Conservation (phyloP, 2,113 vertebrate species). For the Vombatus ursinus region DNA sequence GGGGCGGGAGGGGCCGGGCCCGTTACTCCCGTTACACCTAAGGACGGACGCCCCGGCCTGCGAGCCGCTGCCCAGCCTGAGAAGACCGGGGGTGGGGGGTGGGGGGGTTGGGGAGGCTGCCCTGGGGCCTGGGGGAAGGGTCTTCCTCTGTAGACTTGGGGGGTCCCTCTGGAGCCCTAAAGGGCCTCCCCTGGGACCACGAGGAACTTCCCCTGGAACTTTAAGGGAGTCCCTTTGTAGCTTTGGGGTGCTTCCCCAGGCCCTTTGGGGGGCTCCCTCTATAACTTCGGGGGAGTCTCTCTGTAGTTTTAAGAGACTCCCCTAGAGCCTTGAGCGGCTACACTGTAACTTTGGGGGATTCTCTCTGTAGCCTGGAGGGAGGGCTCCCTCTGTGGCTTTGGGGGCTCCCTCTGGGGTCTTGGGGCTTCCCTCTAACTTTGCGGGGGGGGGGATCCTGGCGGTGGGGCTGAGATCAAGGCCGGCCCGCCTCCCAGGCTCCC, state of each 20-base stretch:
- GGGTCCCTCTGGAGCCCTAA: too few relatives aligned
- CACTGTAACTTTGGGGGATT: background rate
- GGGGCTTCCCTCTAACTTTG: background rate
- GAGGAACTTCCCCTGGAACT: background rate
- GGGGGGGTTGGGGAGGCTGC: background rate
- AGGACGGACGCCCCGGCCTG: background rate
- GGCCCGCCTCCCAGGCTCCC: too few relatives aligned
- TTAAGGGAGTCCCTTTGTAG: background rate
- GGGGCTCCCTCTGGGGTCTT: background rate
- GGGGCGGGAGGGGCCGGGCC: background rate
- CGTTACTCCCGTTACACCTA: background rate
- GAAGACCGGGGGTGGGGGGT: background rate
- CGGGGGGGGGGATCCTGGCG: too few relatives aligned
- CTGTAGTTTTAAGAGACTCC: background rate
- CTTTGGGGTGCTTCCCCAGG: too few relatives aligned
- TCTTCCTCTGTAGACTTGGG: background rate
- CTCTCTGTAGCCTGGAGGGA: too few relatives aligned
- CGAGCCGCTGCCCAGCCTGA: background rate
- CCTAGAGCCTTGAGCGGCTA: too few relatives aligned
- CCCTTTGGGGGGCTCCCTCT: background rate
- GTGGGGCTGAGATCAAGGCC: background rate
- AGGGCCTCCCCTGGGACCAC: background rate
- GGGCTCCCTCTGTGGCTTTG: too few relatives aligned
- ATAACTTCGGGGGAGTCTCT: background rate
- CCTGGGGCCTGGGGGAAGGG: background rate